Base-by-base conservation (phyloP, 2,888 invertebrate genomes). In the Pegoplata infirma region DNA sequence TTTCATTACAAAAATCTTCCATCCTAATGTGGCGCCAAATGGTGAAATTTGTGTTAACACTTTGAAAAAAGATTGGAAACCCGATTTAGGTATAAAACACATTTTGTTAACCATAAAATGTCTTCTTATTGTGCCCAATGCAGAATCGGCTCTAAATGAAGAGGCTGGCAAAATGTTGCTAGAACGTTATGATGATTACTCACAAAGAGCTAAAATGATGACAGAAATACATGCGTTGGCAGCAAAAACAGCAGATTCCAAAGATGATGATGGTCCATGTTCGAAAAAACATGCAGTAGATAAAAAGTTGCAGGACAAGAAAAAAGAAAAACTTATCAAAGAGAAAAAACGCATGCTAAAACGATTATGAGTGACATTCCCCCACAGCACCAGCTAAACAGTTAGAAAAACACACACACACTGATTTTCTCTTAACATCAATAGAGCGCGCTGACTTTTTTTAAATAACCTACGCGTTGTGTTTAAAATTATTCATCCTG, bases 1-100 rank as follows among this genome's bases (percentile, higher is more conserved):
- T 91, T 98, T 98, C 90, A 91, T 97, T 79, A 98, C 98, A 67
- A 97, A 96, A 92, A 97, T 98, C 88, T 98, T 98, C 91, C 98
- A 98, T 90, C 98, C 98, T 23, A 98, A 98, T 91, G 98, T 98
- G 84, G 95, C 98, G 58, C 91, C 93, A 78, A 96, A 94, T 91
- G 98, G 98, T 77, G 98, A 98, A 90, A 98, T 98, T 86, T 98
- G 98, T 91, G 98, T 98, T 6, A 97, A 98, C 90, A 98, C 98
- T 77, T 91, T 98, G 80, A 96, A 97, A 90, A 97, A 96, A 90
- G 98, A 98, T 91, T 98, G 98, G 98, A 96, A 96, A 88, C 94
- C 97, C 80, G 97, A 97, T 91, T 93, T 97, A 88, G 98, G 98
- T 88, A 95, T 98, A 82, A 96, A 95, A 92, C 98, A 98, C 90